Percentiles rank a stretch among this genome's conserved stretches.
Conservation (phyloP, 2,113 vertebrate species). For the Sula dactylatra region DNA sequence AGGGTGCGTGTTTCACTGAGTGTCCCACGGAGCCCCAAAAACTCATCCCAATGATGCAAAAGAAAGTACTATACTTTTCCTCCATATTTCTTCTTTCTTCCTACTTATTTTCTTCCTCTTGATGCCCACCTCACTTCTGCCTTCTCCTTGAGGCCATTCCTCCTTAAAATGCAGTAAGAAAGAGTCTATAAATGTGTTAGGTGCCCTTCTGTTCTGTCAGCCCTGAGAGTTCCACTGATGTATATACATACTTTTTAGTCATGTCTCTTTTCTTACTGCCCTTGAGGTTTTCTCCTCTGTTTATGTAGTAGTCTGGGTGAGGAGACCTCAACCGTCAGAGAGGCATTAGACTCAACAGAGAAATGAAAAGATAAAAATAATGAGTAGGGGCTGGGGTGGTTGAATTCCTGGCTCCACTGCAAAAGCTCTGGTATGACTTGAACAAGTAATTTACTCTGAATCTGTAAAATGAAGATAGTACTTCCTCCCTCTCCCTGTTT, state of each 20-base stretch:
- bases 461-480: neutral
- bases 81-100: neutral
- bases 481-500: neutral
- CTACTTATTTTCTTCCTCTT: neutral
- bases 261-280: neutral
- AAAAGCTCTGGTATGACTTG: neutral
- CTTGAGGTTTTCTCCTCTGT: neutral
- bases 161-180: neutral
- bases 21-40: rapidly evolving
- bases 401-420: neutral
- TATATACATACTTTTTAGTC: neutral
- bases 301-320: neutral
- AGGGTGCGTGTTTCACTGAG: neutral
- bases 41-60: neutral
- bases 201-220: neutral
- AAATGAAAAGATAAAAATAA: neutral
- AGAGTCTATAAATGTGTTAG: neutral
- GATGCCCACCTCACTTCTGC: neutral
- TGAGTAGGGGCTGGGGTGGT: neutral
- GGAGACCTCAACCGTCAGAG: neutral
- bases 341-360: neutral
- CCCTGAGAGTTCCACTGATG: neutral
- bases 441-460: neutral
- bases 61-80: neutral
- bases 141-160: neutral